phyloP scores from a whole-genome alignment of 2,797 vertebrate species.

The Acanthurus tractus region DNA sequence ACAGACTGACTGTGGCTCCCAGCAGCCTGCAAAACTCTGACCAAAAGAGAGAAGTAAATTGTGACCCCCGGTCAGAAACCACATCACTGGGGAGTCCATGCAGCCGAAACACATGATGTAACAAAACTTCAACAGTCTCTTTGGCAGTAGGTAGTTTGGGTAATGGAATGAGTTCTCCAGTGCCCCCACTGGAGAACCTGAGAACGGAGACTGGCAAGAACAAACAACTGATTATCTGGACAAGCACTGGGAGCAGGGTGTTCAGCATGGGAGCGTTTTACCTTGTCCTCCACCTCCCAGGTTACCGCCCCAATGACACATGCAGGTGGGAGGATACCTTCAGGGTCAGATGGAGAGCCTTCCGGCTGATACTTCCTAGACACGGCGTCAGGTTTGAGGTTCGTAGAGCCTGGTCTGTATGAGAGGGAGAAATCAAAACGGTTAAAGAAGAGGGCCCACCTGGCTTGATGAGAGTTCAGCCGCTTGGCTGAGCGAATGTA shows the following conservation, averaged over 20 bases:
- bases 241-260: background rate
- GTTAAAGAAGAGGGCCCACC: background rate
- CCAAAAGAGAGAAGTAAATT: too few relatives aligned
- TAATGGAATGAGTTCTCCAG: background rate
- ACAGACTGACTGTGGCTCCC: too few relatives aligned
- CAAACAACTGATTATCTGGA: background rate
- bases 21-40: too few relatives aligned
- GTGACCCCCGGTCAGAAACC: too few relatives aligned
- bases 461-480: background rate
- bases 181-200: background rate
- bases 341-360: background rate
- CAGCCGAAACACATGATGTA: too few relatives aligned
- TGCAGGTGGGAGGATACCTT: background rate
- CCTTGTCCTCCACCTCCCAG: background rate
- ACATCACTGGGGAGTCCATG: too few relatives aligned
- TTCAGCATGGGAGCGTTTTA: background rate
- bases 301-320: background rate
- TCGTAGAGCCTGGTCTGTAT: background rate
- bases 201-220: background rate
- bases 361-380: background rate
- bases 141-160: too few relatives aligned
- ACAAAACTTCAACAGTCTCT: too few relatives aligned
- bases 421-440: background rate
- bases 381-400: background rate
- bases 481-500: background rate